phyloP scores from a whole-genome alignment of 2,113 vertebrate species.

The Marmota monax region DNA sequence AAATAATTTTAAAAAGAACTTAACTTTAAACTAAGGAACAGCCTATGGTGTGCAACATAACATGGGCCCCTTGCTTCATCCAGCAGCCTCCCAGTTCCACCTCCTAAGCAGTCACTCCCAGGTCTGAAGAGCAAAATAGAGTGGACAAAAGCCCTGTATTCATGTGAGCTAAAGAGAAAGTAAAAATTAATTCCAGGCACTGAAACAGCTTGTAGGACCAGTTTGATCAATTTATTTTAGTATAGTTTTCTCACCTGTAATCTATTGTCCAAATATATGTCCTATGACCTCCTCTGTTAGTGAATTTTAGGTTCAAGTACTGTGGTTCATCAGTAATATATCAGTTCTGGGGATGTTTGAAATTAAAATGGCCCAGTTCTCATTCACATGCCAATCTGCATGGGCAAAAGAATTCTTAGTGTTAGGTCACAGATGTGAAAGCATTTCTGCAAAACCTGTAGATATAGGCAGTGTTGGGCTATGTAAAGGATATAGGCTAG shows the following conservation, averaged over 20 bases:
- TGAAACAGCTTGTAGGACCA: background rate
- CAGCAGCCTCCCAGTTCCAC: no score
- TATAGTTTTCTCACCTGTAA: background rate
- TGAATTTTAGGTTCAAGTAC: background rate
- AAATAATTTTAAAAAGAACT: background rate
- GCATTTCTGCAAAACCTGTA: no score
- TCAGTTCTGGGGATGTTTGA: background rate
- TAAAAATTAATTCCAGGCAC: background rate
- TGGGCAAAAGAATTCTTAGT: background rate
- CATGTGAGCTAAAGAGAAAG: background rate
- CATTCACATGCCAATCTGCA: background rate
- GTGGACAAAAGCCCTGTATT: background rate
- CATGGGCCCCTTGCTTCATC: fast-evolving
- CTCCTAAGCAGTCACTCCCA: background rate
- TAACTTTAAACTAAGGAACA: background rate
- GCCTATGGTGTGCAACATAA: no score
- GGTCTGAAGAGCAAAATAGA: background rate
- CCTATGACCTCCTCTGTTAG: background rate
- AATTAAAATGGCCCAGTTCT: background rate
- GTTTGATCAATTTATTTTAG: background rate
- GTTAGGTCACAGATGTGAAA: fast-evolving
- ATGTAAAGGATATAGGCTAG: no score
- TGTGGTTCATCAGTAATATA: background rate
- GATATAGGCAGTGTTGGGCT: fast-evolving
- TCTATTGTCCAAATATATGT: background rate